Percentiles rank a stretch among this genome's conserved stretches.
Evolutionary conservation across 2,113 vertebrate species (phyloP).

Genomic region (Silurus asotus): DNA sequence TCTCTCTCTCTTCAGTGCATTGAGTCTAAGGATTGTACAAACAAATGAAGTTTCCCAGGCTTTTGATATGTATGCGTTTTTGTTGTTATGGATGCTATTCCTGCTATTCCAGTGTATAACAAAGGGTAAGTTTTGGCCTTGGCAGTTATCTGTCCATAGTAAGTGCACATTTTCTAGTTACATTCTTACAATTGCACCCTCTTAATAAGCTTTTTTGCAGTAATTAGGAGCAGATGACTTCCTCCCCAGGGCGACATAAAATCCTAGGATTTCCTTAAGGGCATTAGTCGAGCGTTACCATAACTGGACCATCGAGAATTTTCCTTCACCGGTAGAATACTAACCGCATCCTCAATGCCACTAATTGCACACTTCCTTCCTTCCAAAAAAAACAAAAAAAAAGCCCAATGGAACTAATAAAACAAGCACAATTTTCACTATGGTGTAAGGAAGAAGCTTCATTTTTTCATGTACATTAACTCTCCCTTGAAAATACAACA

Average conservation of each 20-base stretch:
- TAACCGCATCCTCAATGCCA: conserved; percentile 42
- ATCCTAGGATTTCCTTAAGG: conserved; percentile 4
- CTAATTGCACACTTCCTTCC: conserved; percentile 53
- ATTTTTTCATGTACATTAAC: conserved; percentile 39
- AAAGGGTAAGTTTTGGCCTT: conserved; percentile 2
- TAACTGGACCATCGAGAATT: conserved; percentile 43
- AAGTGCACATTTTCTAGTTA: background rate
- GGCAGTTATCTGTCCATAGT: background rate
- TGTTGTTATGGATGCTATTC: background rate
- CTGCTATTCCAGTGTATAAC: background rate
- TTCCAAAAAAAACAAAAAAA: conserved; percentile 38
- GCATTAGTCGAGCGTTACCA: conserved; percentile 47
- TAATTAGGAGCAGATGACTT: conserved; percentile 27
- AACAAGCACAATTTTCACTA: conserved; percentile 55
- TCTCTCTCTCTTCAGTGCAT: background rate
- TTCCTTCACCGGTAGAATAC: conserved; percentile 51
- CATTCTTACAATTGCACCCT: background rate
- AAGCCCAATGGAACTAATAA: conserved; percentile 62
- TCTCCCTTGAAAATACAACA: conserved; percentile 55
- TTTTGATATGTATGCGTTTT: background rate
- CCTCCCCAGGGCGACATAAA: background rate
- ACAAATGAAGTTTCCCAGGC: background rate
- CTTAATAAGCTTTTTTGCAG: conserved; percentile 21
- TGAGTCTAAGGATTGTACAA: background rate
- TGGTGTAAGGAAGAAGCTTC: conserved; percentile 53